Base-by-base conservation (phyloP, 23 tunicate genomes). In the Phallusia fumigata region DNA sequence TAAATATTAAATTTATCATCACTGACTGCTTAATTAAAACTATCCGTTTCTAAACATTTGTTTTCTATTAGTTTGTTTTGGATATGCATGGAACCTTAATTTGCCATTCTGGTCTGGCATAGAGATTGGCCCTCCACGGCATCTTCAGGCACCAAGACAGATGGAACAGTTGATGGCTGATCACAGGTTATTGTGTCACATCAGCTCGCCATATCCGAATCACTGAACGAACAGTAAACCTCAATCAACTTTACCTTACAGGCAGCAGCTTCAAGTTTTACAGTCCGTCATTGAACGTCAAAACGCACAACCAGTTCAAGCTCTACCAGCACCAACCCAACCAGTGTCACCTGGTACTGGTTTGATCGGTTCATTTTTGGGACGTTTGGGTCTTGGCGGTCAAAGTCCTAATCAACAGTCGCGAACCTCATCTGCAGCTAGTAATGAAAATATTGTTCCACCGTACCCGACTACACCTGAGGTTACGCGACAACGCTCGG, bases 21-120 rank as follows among this genome's bases (percentile, higher is more conserved):
- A n/a, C n/a, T n/a, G n/a, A n/a, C n/a, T n/a, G n/a, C n/a, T n/a
- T n/a, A 40, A 40, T 40, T 3, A 40, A 40, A 40, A 40, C 30
- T 28, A 35, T 34, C 15, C 64, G 16, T 52, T 36, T 19, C 21
- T 45, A 22, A 50, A 33, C 0, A 58, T 49, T 33, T 88, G 73
- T 32, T 65, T 40, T 58, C 28, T 58, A 1, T 58, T 58, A 83
- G 97, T 87, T 5, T 84, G 87, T 64, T 81, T 92, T 74, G 91
- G 97, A 1, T 87, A 92, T 47, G 53, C 82, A 52, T 92, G 86
- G 88, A 87, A 79, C 51, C 33, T 92, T n/a, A 84, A 83, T 80
- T 65, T 91, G 75, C 97, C 97, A 33, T 91, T 91, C 79, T 91
- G 97, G 97, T 58, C 86, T n/a, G 91, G 97, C 32, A 40, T 91